Conservation (phyloP, 2,113 vertebrate genomes). For the Paratilapia polleni region DNA sequence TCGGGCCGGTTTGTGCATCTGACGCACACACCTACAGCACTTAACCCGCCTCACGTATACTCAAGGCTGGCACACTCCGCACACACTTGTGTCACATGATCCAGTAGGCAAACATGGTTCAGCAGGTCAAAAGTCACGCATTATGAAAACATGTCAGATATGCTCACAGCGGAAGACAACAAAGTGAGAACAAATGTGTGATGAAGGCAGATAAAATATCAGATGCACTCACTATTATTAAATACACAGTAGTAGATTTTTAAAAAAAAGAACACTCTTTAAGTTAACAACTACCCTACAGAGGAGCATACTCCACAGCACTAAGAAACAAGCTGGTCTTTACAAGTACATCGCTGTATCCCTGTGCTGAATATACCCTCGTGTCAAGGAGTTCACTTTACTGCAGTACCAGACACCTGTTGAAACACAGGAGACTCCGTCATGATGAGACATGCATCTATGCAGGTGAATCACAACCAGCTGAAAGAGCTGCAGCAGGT, state of each 20-base stretch:
- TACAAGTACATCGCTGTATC: background rate
- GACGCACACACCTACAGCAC: constrained; percentile 22
- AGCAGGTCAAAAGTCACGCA: constrained; percentile 41
- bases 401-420: constrained; percentile 70
- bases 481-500: constrained; percentile 57
- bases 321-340: background rate
- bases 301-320: background rate
- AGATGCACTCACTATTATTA: background rate
- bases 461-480: constrained; percentile 65
- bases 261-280: background rate
- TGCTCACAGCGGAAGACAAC: background rate
- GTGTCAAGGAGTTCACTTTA: constrained; percentile 31
- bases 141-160: constrained; percentile 38
- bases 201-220: background rate
- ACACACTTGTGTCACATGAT: constrained; percentile 49
- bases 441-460: constrained; percentile 69
- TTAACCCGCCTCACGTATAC: background rate
- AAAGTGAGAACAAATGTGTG: background rate
- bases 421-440: constrained; percentile 48
- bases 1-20: constrained; percentile 41
- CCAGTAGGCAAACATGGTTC: constrained; percentile 30
- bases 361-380: background rate
- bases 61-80: constrained; percentile 53
- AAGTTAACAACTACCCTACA: background rate
- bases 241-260: background rate